Conservation (phyloP, 2,797 vertebrate genomes). For the Lates japonicus region DNA sequence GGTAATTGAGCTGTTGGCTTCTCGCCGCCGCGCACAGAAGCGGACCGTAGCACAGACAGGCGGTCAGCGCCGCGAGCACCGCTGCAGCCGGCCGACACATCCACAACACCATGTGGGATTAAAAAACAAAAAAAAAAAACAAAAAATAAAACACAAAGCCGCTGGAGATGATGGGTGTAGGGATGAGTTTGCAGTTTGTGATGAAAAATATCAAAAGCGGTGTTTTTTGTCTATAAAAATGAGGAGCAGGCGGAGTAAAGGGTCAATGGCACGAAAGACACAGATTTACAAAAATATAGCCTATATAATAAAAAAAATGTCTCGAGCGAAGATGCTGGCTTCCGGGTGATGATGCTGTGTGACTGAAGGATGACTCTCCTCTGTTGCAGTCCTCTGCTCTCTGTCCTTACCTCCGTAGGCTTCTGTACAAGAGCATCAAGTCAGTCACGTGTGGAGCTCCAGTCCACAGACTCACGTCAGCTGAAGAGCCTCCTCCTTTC, state of each 20-base stretch:
- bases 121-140: no score
- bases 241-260: no score
- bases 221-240: no score
- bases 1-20: constrained; percentile 68
- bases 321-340: background rate
- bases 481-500: constrained; percentile 5
- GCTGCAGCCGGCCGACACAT: constrained; percentile 74
- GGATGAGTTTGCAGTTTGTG: no score
- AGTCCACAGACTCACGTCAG: constrained; percentile 2
- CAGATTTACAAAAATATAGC: no score
- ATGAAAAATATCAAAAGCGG: no score
- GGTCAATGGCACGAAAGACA: no score
- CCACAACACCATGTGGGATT: background rate
- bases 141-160: background rate
- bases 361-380: background rate
- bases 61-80: constrained; percentile 70
- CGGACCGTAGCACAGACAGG: constrained; percentile 55
- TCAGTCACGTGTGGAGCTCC: constrained; percentile 32
- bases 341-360: background rate
- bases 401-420: background rate
- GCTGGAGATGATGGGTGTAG: background rate
- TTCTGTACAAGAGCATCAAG: background rate
- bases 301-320: no score
- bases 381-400: background rate
- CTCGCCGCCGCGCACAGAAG: constrained; percentile 40